A percentile compares a stretch with the other conserved stretches of the same genome.
Conservation (phyloP, 2,113 vertebrate genomes). For the Propithecus coquereli region DNA sequence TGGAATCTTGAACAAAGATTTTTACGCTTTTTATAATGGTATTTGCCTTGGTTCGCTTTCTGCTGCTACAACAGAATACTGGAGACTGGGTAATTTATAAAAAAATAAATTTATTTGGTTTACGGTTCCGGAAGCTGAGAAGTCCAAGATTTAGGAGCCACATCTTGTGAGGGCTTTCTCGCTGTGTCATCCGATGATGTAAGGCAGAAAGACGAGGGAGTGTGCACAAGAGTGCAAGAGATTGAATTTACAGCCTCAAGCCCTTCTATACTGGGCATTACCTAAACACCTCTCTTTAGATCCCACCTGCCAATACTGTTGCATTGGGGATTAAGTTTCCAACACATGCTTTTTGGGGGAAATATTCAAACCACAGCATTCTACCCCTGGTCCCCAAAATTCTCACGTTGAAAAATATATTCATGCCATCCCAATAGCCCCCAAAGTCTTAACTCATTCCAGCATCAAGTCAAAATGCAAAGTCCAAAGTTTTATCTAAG, state of each 20-base stretch:
- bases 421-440: not conserved
- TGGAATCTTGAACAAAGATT: not conserved
- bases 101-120: not conserved
- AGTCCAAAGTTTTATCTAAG: not conserved
- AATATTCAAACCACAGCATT: not conserved
- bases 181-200: not conserved
- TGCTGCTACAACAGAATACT: not conserved
- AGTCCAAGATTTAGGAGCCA: not conserved
- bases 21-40: not conserved
- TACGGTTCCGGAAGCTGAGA: not conserved
- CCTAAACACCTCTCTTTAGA: not conserved
- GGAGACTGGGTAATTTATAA: not conserved
- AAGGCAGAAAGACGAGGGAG: not conserved
- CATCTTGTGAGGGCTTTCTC: not conserved
- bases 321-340: not conserved
- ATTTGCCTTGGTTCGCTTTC: not conserved
- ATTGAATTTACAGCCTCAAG: not conserved
- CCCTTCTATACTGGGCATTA: not conserved
- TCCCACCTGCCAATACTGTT: not conserved
- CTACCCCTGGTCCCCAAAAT: not conserved
- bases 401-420: not conserved
- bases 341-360: not conserved
- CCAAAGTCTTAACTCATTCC: not conserved
- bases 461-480: not conserved
- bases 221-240: not conserved